Evolutionary conservation across 2,888 invertebrate species (phyloP).

Genomic region (Chrysopilus asiliformis): DNA sequence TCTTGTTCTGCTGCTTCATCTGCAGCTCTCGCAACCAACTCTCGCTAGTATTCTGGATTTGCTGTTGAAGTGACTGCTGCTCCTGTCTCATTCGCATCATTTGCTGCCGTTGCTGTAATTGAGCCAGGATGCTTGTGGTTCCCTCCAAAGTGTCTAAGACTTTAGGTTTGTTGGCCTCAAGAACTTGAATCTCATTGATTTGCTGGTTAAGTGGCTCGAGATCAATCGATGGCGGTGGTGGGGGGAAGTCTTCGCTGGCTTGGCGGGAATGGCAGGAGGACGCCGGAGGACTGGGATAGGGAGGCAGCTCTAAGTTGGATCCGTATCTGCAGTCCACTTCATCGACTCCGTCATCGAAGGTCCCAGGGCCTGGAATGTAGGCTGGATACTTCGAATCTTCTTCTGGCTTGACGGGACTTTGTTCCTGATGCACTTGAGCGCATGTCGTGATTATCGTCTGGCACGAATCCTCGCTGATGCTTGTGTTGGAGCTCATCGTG

Average conservation of each 20-base stretch:
- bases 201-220: conserved; percentile 51
- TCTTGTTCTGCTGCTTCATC: conserved; percentile 54
- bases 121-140: conserved; percentile 42
- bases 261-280: conserved; percentile 72
- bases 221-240: conserved; percentile 70
- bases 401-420: conserved; percentile 50
- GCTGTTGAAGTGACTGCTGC: conserved; percentile 43
- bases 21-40: conserved; percentile 68
- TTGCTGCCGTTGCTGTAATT: conserved; percentile 51
- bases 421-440: conserved; percentile 75
- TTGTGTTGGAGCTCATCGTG: conserved; percentile 35
- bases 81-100: conserved; percentile 38
- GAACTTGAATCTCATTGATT: conserved; percentile 38
- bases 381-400: conserved; percentile 9
- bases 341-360: conserved; percentile 34
- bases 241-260: conserved; percentile 80
- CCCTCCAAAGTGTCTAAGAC: conserved; percentile 33
- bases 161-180: conserved; percentile 31
- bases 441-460: conserved; percentile 61
- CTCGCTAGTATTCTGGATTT: conserved; percentile 32
- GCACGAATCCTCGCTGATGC: conserved; percentile 39
- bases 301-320: conserved; percentile 50
- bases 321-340: conserved; percentile 44
- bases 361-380: not conserved
- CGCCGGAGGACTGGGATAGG: conserved; percentile 66